A percentile compares a stretch with the other conserved stretches of the same genome.
Conservation (phyloP, 2,113 vertebrate species). For the Hippocampus barbouri region DNA sequence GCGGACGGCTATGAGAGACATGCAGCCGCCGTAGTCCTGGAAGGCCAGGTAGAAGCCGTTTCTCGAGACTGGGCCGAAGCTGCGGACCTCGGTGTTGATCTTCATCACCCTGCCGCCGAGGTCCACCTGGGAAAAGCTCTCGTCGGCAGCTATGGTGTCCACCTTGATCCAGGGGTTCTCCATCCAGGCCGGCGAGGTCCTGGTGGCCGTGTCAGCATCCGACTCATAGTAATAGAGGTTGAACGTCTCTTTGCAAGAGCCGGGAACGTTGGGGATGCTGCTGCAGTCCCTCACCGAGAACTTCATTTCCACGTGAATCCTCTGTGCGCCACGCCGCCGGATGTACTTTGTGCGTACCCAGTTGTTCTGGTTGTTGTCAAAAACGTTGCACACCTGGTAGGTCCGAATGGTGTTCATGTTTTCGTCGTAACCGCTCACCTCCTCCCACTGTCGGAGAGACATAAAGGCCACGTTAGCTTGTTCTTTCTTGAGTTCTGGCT, state of each 20-base stretch:
- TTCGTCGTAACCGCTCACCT: slow-evolving; percentile 97
- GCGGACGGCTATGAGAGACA: slow-evolving; percentile 93
- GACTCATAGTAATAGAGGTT: slow-evolving; percentile 97
- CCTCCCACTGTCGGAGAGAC: slow-evolving; percentile 86
- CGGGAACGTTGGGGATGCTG: slow-evolving; percentile 94
- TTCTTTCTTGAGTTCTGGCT: not conserved
- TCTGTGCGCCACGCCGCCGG: slow-evolving; percentile 84
- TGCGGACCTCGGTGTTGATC: slow-evolving; percentile 95
- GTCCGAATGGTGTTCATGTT: slow-evolving; percentile 99
- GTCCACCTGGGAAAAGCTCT: slow-evolving; percentile 98
- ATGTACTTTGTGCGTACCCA: slow-evolving; percentile 98
- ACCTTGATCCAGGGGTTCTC: slow-evolving; percentile 98
- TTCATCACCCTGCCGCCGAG: slow-evolving; percentile 95
- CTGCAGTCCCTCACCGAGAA: slow-evolving; percentile 98
- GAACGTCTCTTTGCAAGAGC: slow-evolving; percentile 98
- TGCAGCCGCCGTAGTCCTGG: slow-evolving; percentile 97
- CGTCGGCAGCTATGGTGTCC: slow-evolving; percentile 93
- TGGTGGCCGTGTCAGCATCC: slow-evolving; percentile 84
- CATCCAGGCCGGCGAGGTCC: slow-evolving; percentile 91
- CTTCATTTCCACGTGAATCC: slow-evolving; percentile 99
- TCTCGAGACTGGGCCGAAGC: slow-evolving; percentile 91
- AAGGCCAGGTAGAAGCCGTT: slow-evolving; percentile 95
- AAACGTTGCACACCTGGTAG: slow-evolving; percentile 98
- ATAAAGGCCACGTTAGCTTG: slow-evolving; percentile 4
- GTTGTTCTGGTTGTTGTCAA: slow-evolving; percentile 96